Base-by-base conservation (phyloP, 2,888 invertebrate genomes). In the Acleris sparsana region DNA sequence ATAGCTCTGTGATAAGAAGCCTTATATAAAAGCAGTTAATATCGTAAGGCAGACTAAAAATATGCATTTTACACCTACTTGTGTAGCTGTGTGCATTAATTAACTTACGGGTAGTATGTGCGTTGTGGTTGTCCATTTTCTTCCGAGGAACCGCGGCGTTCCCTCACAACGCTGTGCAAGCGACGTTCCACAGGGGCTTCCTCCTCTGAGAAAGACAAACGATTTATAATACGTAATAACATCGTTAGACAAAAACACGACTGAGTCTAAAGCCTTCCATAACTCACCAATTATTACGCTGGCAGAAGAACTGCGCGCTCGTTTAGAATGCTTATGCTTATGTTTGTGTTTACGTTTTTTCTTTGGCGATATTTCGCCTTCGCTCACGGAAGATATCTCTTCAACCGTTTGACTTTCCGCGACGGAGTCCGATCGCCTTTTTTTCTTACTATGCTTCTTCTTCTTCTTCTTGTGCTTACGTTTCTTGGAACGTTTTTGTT, bases 381-480 rank as follows among this genome's bases (percentile, higher is more conserved):
- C 91, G 68, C 90, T 92, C 17, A 81, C 77, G 1, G 85, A 86
- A 9, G 86, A 86, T 53, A 83, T 72, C 33, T 82, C 85, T 57
- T 85, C 86, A 2, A 73, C 82, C 2, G 88, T 87, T 9, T 75
- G 80, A 67, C 83, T 85, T 20, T 80, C 79, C 3, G 76, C 84
- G 4, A 75, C 81, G 1, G 91, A 89, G 63, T 78, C 82, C 1
- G 85, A 82, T 44, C 87, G 89, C 67, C 86, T 82, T 72, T 90
- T 92, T 76, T 87, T 92, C 77, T 93, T 93, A 17, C 76, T 79
- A 67, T 93, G 93, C 74, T 93, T 93, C 82, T 89, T 92, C 80
- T 93, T 93, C 81, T 93, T 93, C 73, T 93, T 93, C 82, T 93
- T 93, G 66, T 93, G 93, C 72, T 93, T 93, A 20, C 92, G 88